These are phyloP conservation scores for Brachionus paranguensis DNA, from an alignment of 1,140 invertebrate genomes.

Conservation along the genomic window DNA sequence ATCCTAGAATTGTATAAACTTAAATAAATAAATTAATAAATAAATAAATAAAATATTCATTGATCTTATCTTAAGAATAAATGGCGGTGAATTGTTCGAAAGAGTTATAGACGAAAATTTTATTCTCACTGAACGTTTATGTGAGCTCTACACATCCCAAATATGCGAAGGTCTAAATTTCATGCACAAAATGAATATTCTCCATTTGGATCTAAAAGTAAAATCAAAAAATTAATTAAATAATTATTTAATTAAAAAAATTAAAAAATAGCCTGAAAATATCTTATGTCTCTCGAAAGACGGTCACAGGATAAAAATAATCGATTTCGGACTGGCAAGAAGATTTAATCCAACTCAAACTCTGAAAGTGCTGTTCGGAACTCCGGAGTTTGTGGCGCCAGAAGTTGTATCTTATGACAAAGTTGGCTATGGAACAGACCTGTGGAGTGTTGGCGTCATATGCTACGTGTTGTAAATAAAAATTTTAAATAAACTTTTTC, in stretches of 20 bases:
- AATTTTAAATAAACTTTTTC: constrained; percentile 48
- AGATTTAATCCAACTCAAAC: constrained; percentile 66
- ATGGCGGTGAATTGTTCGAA: constrained; percentile 94
- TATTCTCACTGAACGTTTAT: constrained; percentile 85
- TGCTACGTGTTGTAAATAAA: constrained; percentile 90
- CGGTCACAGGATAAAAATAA: constrained; percentile 94
- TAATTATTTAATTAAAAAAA: constrained; percentile 52
- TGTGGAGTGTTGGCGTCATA: constrained; percentile 71
- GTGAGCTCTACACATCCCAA: constrained; percentile 89
- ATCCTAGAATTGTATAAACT: constrained; percentile 86
- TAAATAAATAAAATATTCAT: neutral
- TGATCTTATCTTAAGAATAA: constrained; percentile 64
- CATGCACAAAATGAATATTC: constrained; percentile 84
- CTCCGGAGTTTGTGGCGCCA: constrained; percentile 86
- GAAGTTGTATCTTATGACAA: constrained; percentile 87
- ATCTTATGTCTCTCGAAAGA: constrained; percentile 87
- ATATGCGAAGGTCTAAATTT: constrained; percentile 94
- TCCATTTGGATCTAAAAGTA: constrained; percentile 88
- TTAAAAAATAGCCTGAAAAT: constrained; percentile 72
- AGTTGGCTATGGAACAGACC: constrained; percentile 75
- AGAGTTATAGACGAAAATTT: constrained; percentile 96
- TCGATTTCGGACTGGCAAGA: constrained; percentile 72
- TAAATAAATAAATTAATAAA: neutral
- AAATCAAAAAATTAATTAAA: neutral
- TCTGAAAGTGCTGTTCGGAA: constrained; percentile 64